These are phyloP conservation scores for Rhagonycha fulva DNA, from an alignment of 2,888 invertebrate genomes.

Conservation along the genomic window DNA sequence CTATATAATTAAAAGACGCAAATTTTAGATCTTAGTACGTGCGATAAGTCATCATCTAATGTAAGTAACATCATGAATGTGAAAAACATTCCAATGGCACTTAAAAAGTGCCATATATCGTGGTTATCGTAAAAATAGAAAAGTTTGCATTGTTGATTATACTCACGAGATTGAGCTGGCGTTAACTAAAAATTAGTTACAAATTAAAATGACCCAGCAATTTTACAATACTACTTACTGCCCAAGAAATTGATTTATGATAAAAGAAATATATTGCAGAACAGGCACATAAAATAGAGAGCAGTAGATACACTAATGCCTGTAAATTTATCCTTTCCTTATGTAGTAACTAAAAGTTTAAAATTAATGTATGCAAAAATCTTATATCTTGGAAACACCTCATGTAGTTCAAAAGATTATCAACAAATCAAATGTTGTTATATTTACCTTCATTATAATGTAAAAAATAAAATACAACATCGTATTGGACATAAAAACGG, in stretches of 20 bases:
- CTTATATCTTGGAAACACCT: too few species aligned
- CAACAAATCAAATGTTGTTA: conserved; percentile 5
- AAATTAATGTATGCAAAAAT: conserved; percentile 4
- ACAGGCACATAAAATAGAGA: conserved; percentile 69
- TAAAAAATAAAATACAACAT: conserved; percentile 81
- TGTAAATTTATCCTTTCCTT: conserved; percentile 66
- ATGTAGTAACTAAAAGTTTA: conserved; percentile 59
- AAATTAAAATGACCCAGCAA: background rate
- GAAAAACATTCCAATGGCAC: conserved; percentile 78
- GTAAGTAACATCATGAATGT: conserved; percentile 82
- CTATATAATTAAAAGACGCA: conserved; percentile 68
- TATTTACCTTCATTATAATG: conserved; percentile 76
- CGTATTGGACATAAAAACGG: conserved; percentile 82
- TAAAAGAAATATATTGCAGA: conserved; percentile 75
- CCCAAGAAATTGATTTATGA: conserved; percentile 71
- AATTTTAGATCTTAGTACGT: conserved; percentile 68
- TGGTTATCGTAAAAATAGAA: conserved; percentile 80
- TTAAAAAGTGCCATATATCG: conserved; percentile 84
- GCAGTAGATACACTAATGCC: conserved; percentile 66
- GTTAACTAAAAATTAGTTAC: conserved; percentile 58
- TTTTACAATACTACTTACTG: conserved; percentile 52
- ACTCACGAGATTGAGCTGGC: conserved; percentile 75
- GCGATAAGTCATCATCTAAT: conserved; percentile 76
- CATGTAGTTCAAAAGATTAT: too few species aligned
- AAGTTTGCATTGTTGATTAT: conserved; percentile 72